Conservation (phyloP, 1,140 invertebrate genomes). For the Tribolium castaneum region DNA sequence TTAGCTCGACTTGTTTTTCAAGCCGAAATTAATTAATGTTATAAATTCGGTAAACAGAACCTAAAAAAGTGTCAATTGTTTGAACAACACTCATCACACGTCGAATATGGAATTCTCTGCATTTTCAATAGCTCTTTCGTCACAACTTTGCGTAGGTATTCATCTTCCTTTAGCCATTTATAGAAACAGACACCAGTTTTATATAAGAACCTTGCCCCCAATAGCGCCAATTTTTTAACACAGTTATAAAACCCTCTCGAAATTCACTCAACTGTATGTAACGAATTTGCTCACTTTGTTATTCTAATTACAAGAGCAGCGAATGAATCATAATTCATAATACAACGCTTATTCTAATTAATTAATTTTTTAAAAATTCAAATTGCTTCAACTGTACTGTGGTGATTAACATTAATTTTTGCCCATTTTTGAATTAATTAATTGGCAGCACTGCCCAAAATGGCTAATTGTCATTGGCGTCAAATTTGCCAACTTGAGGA, state of each 20-base stretch:
- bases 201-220: constrained; percentile 22
- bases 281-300: background rate
- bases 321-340: background rate
- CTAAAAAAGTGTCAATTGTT: background rate
- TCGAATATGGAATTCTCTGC: constrained; percentile 21
- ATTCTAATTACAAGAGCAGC: background rate
- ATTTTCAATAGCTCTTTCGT: constrained; percentile 19
- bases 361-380: background rate
- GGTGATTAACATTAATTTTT: background rate
- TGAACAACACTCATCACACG: background rate
- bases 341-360: background rate
- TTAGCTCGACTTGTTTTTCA: no score
- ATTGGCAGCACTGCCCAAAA: no score
- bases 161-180: constrained; percentile 31
- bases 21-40: no score
- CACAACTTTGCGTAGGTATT: constrained; percentile 18
- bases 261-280: constrained; percentile 1
- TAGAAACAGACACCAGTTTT: constrained; percentile 9
- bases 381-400: background rate
- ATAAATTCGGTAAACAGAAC: background rate
- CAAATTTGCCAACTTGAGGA: no score
- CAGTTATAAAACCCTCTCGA: background rate
- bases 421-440: background rate
- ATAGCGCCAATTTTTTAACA: background rate
- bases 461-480: no score